Evolutionary conservation across 2,888 invertebrate species (phyloP).

Genomic region (Dromius quadrimaculatus): DNA sequence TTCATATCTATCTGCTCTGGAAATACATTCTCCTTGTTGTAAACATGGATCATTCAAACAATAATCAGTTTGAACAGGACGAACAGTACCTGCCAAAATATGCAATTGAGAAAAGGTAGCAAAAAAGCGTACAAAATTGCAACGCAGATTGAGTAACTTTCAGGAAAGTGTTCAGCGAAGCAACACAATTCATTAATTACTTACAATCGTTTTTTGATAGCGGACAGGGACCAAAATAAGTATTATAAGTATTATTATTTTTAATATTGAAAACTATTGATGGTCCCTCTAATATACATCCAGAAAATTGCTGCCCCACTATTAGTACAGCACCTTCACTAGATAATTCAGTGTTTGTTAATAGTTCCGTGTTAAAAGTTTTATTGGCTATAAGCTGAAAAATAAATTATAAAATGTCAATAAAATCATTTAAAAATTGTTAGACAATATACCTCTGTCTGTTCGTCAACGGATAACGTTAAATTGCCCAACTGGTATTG

Average conservation of each 20-base stretch:
- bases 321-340: slow-evolving; percentile 80
- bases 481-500: slow-evolving; percentile 73
- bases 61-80: slow-evolving; percentile 67
- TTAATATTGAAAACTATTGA: slow-evolving; percentile 81
- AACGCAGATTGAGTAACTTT: background rate
- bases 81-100: slow-evolving; percentile 41
- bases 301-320: slow-evolving; percentile 84
- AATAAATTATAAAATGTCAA: slow-evolving; percentile 6
- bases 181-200: slow-evolving; percentile 57
- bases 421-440: background rate
- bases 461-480: slow-evolving; percentile 69
- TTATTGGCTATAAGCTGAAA: slow-evolving; percentile 81
- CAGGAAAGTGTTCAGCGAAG: background rate
- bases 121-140: background rate
- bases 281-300: slow-evolving; percentile 89
- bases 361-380: slow-evolving; percentile 80
- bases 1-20: slow-evolving; percentile 81
- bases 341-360: slow-evolving; percentile 79
- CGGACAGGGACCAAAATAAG: slow-evolving; percentile 82
- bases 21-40: slow-evolving; percentile 85
- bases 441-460: slow-evolving; percentile 68
- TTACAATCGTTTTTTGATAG: slow-evolving; percentile 79
- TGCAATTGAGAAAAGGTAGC: too few species aligned
- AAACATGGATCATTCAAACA: slow-evolving; percentile 86
- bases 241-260: slow-evolving; percentile 75